phyloP scores from a whole-genome alignment of 2,113 vertebrate species.

The Fulmarus glacialis region DNA sequence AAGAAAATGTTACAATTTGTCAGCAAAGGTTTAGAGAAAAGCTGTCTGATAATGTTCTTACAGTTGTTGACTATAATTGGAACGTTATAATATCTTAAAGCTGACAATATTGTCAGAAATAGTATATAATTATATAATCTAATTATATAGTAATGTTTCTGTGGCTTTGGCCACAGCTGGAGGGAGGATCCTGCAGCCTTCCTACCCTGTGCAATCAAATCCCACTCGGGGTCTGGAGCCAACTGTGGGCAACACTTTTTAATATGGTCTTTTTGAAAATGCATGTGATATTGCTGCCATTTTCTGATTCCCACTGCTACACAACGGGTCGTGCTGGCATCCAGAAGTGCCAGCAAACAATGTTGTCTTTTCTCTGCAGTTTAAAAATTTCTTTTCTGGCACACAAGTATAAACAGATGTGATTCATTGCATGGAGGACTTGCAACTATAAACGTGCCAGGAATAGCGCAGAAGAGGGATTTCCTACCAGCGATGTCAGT shows the following conservation, averaged over 20 bases:
- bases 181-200: not conserved
- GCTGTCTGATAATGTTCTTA: not conserved
- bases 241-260: not conserved
- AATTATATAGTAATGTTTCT: not conserved
- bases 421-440: not conserved
- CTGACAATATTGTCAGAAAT: not conserved
- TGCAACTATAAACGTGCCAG: not conserved
- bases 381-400: conserved; percentile 9
- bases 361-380: not conserved
- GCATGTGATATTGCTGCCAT: not conserved
- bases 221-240: not conserved
- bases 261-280: not conserved
- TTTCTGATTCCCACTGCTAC: not conserved
- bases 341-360: not conserved
- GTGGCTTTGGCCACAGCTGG: not conserved
- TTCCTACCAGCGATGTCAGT: not conserved
- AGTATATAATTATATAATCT: not conserved
- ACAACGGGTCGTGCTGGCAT: not conserved
- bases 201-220: not conserved
- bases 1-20: not conserved
- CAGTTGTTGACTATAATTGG: not conserved
- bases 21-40: not conserved
- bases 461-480: not conserved
- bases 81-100: not conserved
- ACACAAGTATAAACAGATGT: not conserved